A percentile compares a stretch with the other conserved stretches of the same genome.
Conservation (phyloP, 2,797 vertebrate genomes). For the Rallus crepitans region DNA sequence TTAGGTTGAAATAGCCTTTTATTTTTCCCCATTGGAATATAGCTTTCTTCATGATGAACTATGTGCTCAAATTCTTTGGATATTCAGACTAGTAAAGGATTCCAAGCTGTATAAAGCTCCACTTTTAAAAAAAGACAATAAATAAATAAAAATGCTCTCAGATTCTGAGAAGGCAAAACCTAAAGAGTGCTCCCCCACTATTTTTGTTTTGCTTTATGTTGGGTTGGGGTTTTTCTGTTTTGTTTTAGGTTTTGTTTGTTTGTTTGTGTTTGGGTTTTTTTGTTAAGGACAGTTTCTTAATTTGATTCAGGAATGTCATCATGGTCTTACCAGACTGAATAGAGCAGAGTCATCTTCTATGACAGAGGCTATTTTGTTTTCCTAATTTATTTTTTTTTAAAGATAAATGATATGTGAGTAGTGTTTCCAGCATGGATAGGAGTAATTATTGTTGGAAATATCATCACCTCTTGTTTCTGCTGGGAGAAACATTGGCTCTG, state of each 20-base stretch:
- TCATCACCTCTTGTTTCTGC: not conserved
- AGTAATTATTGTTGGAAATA: not conserved
- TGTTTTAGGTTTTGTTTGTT: no score
- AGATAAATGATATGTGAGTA: not conserved
- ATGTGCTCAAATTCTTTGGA: not conserved
- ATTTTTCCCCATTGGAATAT: not conserved
- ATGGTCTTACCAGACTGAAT: not conserved
- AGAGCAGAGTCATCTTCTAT: not conserved
- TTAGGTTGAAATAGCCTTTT: not conserved
- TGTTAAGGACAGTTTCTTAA: not conserved
- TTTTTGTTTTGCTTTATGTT: not conserved
- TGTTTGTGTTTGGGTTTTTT: no score
- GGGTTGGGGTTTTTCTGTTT: not conserved
- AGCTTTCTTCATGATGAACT: not conserved
- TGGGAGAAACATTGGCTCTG: not conserved
- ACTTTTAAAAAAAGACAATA: not conserved
- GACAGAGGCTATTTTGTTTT: not conserved
- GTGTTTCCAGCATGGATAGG: not conserved
- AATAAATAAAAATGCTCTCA: not conserved
- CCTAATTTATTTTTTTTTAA: not conserved
- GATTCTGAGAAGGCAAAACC: not conserved
- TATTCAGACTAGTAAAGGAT: not conserved
- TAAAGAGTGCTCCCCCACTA: not conserved
- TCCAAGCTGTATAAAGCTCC: not conserved
- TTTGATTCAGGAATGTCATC: not conserved